Base-by-base conservation (phyloP, 1,140 invertebrate species). In the Tetragonula clypearis region DNA sequence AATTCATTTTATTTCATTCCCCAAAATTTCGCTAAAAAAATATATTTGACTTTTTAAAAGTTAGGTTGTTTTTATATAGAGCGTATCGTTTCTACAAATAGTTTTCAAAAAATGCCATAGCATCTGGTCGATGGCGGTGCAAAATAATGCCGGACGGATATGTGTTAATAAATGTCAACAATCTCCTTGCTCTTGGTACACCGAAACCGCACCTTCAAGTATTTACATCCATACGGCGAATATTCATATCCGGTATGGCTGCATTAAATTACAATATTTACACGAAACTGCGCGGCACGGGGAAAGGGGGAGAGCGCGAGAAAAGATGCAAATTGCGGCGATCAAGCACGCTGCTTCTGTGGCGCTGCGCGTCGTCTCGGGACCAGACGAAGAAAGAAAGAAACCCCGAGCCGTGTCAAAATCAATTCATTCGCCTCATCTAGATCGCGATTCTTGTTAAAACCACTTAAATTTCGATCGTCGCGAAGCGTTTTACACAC, bases 321-420 rank as follows among this genome's bases (percentile, higher is more conserved):
- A 56, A n/a, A 30, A 82, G 60, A 75, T 82, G 80, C 30, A 82
- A 82, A 82, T 82, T 66, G 41, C 58, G 17, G 21, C 58, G 19
- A 41, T 53, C 62, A 74, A 77, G 56, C 35, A 53, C 15, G 35
- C 49, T 49, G 19, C 14, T 55, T 56, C n/a, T 21, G n/a, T 15
- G 35, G n/a, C 41, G 8, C 17, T 81, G 49, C 19, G 55, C n/a
- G n/a, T 35, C n/a, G 58, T 53, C 55, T 35, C 41, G 68, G n/a
- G 23, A 53, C 55, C n/a, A n/a, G n/a, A n/a, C n/a, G n/a, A n/a
- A n/a, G 19, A 30, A 12, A 5, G 15, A 35, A 73, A 17, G 23
- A 60, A 76, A 3, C 6, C 41, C 41, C 23, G 11, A 53, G 49
- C 35, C 60, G 23, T 35, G 21, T 23, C 35, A 17, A 21, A 65